Base-by-base conservation (phyloP, 30 jellyfish, hydroid and myxozoan genomes). In the Mastigias papua region DNA sequence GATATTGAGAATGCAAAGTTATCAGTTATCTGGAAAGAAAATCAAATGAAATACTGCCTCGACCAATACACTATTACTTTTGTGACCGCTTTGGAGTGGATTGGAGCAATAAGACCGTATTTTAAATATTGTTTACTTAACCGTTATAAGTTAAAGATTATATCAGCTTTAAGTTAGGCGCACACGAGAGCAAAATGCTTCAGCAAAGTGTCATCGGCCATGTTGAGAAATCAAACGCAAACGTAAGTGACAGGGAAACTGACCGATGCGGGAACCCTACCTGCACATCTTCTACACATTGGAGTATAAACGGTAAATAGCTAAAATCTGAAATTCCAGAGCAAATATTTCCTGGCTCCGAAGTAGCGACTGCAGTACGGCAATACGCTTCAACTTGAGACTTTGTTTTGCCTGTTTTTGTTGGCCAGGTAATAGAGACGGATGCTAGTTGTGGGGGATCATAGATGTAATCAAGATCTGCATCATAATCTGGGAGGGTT, bases 241-340 rank as follows among this genome's bases (percentile, higher is more conserved):
- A 21, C 9, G 23, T 19, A 21, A 3, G 54, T 42, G 17, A 54
- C 25, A 54, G 2, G 25, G 17, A 11, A 54, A 11, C 3, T 5
- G 25, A 54, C 23, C 67, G 17, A 21, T 2, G 17, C n/a, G n/a
- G n/a, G n/a, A n/a, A n/a, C n/a, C n/a, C 16, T 46, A 89, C 98
- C 97, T 79, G 57, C 22, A 93, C 76, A 57, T 93, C 98, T 29
- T 89, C 90, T 7, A 93, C 89, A 65, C 98, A 93, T 80, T 88
- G 97, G 1, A 66, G 79, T 4, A 82, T 78, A 29, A 48, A 89
- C 1, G 84, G 83, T 22, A 34, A 6, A 21, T 84, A 42, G 0
- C 67, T 79, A 63, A 88, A 88, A 22, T 85, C 94, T 20, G 69
- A 63, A 7, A 92, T 82, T 7, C 42, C 23, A 22, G 69, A 71